A percentile compares a stretch with the other conserved stretches of the same genome.
Evolutionary conservation across 53 echinoderm and acorn worm genomes (phyloP).

Genomic region (Zoroaster sp.): DNA sequence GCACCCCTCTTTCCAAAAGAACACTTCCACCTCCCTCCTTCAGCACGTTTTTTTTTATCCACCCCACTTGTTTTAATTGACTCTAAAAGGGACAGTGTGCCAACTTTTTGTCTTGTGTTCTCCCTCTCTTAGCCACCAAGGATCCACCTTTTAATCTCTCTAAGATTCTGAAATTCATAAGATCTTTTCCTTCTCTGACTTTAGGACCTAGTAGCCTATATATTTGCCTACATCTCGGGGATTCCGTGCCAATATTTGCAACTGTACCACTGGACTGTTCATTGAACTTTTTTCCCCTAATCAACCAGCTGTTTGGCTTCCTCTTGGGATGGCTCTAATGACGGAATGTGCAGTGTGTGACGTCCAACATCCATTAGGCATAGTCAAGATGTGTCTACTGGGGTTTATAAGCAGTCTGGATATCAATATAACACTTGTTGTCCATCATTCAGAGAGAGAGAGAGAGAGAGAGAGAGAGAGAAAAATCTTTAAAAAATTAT

Average conservation of each 20-base stretch:
- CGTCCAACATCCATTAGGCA: conserved; percentile 48
- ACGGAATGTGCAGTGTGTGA: conserved; percentile 3
- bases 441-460: conserved; percentile 30
- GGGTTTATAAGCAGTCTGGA: conserved; percentile 15
- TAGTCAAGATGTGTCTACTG: conserved; percentile 25
- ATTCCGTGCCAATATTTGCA: background rate
- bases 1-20: no score
- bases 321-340: conserved; percentile 20
- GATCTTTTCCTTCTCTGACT: no score
- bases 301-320: conserved; percentile 6
- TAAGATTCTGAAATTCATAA: no score
- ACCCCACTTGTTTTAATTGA: no score
- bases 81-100: no score
- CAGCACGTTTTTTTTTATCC: no score
- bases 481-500: background rate
- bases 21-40: no score
- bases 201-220: background rate
- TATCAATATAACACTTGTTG: conserved; percentile 26
- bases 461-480: background rate
- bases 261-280: conserved; percentile 6
- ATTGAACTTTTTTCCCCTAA: conserved; percentile 25
- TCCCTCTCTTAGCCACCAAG: no score
- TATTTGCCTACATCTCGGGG: background rate
- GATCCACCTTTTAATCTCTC: no score
- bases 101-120: no score